Evolutionary conservation across 2,888 invertebrate genomes (phyloP).

Genomic region (Euzophera pinguis): DNA sequence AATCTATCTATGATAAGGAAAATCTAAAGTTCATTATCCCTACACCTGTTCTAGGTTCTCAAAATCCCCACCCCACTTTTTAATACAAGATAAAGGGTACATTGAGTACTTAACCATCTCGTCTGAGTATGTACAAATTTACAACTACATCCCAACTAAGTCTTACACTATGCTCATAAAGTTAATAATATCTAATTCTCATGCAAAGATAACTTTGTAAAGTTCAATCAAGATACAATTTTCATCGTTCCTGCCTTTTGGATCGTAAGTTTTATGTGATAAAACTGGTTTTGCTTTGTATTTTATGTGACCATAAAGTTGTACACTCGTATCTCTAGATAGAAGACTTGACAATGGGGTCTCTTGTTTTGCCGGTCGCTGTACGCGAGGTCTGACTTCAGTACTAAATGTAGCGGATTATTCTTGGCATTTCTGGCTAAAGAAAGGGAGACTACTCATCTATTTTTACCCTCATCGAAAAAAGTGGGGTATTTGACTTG

Average conservation of each 20-base stretch:
- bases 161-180: conserved; percentile 16
- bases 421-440: no score
- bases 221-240: conserved; percentile 31
- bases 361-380: conserved; percentile 72
- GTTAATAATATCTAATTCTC: conserved; percentile 18
- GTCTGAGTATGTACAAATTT: conserved; percentile 39
- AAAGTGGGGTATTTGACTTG: no score
- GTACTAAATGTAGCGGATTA: conserved; percentile 11
- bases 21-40: conserved; percentile 1
- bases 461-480: no score
- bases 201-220: conserved; percentile 26
- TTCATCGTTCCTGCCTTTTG: conserved; percentile 20
- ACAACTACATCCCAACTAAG: conserved; percentile 14
- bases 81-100: conserved; percentile 77
- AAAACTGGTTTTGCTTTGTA: conserved; percentile 29
- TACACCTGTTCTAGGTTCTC: conserved; percentile 18
- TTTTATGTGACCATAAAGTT: conserved; percentile 25
- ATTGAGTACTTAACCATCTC: conserved; percentile 72
- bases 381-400: conserved; percentile 38
- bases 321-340: conserved; percentile 58
- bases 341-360: conserved; percentile 66
- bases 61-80: conserved; percentile 52
- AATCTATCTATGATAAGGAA: background rate
- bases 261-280: background rate
- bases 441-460: no score